Conservation (phyloP, 2,797 vertebrate species). For the Taeniopygia guttata region DNA sequence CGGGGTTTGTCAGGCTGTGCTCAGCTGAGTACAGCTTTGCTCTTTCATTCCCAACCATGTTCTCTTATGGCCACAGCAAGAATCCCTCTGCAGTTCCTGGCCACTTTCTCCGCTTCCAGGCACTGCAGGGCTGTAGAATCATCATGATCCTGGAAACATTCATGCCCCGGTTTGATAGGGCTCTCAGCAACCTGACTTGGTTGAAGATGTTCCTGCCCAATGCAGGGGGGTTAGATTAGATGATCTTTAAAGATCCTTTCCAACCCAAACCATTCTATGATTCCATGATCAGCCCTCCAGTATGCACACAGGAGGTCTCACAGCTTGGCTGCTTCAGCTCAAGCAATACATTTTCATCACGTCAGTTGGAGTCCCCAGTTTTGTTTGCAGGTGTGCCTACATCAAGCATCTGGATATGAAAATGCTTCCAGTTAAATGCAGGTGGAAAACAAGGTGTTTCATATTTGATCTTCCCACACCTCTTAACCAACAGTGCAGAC, state of each 20-base stretch:
- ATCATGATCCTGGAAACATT: not conserved
- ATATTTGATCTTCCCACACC: not conserved
- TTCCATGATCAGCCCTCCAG: not conserved
- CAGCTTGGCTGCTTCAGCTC: not conserved
- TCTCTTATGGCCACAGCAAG: not conserved
- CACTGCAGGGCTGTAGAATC: not conserved
- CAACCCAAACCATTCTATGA: not conserved
- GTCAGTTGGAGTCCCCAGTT: not conserved
- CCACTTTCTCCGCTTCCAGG: not conserved
- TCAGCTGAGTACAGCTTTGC: not conserved
- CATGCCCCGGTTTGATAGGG: not conserved
- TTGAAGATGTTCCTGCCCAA: not conserved
- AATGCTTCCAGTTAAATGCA: not conserved
- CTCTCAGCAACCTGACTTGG: not conserved
- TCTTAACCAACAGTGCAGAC: not conserved
- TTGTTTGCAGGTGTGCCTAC: not conserved
- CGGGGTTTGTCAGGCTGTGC: not conserved
- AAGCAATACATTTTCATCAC: not conserved
- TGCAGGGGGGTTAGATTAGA: not conserved
- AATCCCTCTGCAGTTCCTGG: not conserved
- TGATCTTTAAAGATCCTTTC: not conserved
- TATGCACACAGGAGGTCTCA: not conserved
- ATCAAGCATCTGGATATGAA: not conserved
- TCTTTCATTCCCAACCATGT: fast-evolving
- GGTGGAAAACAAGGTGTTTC: not conserved